Base-by-base conservation (phyloP, 2,888 invertebrate genomes). In the Branchellion lobata region DNA sequence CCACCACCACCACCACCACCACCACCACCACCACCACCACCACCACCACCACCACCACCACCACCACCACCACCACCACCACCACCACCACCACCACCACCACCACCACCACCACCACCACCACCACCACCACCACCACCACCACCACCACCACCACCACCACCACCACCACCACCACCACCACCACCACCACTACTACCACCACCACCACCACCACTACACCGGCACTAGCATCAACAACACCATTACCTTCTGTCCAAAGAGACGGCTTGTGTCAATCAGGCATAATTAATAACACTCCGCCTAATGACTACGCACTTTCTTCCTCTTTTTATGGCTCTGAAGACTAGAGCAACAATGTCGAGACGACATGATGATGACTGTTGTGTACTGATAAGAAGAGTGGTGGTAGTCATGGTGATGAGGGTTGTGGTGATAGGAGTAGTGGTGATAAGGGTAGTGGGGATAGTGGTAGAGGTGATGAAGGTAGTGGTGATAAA, bases 11-110 rank as follows among this genome's bases (percentile, higher is more conserved):
- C 75, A 24, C 47, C 47, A 51, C 47, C 47, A 51, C 1, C 75
- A 53, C 47, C 53, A 51, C 31, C 75, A 31, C 31, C 53, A 75
- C 31, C 33, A 53, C 31, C 1, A 8, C 31, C 71, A 78, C 27
- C 51, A 78, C 73, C 47, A 81, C 36, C 82, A 61, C 57, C 57
- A 77, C 29, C 61, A 57, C 57, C 57, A 31, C 57, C 77, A 18
- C 57, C 77, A 75, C 47, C 75, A 75, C 47, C 75, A 75, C 47
- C 75, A 51, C 47, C 75, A 75, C 47, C 75, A 74, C 36, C 75
- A 75, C 51, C 57, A 27, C 29, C 29, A 51, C n/a, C 29, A 76
- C 33, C 27, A 34, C 18, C 61, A 5, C 14, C 18, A 61, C 29
- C 36, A 61, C 34, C 74, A 76, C 34, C 29, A 31, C 34, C 76